A percentile compares a stretch with the other conserved stretches of the same genome.
phyloP scores from a whole-genome alignment of 2,888 invertebrate species.

The Mythimna albipuncta region DNA sequence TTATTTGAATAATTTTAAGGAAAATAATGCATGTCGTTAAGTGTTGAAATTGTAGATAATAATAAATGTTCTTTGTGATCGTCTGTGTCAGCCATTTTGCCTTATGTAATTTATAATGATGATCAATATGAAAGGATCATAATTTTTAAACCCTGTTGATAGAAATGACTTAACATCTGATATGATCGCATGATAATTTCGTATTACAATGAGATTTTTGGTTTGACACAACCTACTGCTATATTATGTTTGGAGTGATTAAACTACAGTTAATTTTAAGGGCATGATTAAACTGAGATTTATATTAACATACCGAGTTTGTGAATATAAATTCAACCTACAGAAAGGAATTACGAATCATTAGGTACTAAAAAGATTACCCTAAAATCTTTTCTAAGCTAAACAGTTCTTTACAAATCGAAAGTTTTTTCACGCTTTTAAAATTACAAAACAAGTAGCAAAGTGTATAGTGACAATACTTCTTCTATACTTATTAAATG shows the following conservation, averaged over 20 bases:
- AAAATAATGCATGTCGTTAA: constrained; percentile 51
- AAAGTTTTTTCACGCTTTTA: constrained; percentile 3
- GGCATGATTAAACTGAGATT: neutral
- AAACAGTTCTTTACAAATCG: neutral
- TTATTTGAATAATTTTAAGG: constrained; percentile 47
- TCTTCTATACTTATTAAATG: neutral
- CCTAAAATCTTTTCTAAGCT: neutral
- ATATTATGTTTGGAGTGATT: neutral
- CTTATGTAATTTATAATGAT: constrained; percentile 53
- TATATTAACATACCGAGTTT: neutral
- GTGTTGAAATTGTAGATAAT: constrained; percentile 51
- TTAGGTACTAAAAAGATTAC: neutral
- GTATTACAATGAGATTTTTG: constrained; percentile 4
- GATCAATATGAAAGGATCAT: constrained; percentile 3
- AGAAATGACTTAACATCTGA: constrained; percentile 16
- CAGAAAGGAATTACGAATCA: neutral
- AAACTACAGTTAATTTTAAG: constrained; percentile 1
- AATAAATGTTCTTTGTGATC: constrained; percentile 40
- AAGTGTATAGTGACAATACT: constrained; percentile 17
- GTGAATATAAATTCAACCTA: neutral
- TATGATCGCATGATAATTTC: constrained; percentile 1
- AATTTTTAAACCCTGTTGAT: constrained; percentile 19
- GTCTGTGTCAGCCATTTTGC: constrained; percentile 57
- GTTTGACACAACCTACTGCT: constrained; percentile 15
- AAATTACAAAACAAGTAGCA: neutral